Evolutionary conservation across 2,888 invertebrate species (phyloP), one percentile per base, ranked within the genome.

Genomic region (Notocelia uddmanniana): DNA sequence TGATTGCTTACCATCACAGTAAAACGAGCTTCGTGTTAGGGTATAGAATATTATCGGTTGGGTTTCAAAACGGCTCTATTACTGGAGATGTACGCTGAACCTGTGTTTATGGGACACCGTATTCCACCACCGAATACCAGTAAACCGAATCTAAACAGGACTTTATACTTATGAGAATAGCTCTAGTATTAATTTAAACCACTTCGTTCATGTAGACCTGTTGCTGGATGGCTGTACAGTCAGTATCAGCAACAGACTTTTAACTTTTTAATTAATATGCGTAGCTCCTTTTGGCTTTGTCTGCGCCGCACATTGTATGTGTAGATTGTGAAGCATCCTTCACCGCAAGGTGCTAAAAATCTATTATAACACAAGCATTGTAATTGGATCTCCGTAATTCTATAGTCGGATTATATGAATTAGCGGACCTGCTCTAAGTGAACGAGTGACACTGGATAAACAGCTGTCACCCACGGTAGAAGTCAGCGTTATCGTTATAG

Each of bases 361-460:
- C 68, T n/a, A 13, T 31, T n/a, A 59, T 26, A 63, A 63, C 69
- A 57, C 62, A 18, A 37, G 45, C 34, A 34, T 37, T 11, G 57
- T 70, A 70, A 70, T 64, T 64, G 57, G 57, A 70, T 58, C 63
- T 19, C 13, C 48, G 69, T 63, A 26, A 64, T 58, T 50, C 57
- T 64, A 64, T 58, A 63, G 63, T 58, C 63, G 50, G 57, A 64
- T 58, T 64, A 64, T 50, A 41, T 19, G 69, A 70, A 50, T 70
- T 70, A 64, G 69, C 69, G 50, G 23, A 18, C 63, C 26, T 37
- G 58, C 48, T 45, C 57, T 50, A 58, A 58, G 64, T 70, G 69
- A 70, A 37, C 58, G 26, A 48, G 18, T 57, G 34, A 15, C 41
- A 41, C 41, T 48, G 45, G 48, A 63, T 63, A 70, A 58, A 70